A percentile compares a stretch with the other conserved stretches of the same genome.
Evolutionary conservation across 2,113 vertebrate genomes (phyloP).

Genomic region (Cryptomyrus ogoouensis): DNA sequence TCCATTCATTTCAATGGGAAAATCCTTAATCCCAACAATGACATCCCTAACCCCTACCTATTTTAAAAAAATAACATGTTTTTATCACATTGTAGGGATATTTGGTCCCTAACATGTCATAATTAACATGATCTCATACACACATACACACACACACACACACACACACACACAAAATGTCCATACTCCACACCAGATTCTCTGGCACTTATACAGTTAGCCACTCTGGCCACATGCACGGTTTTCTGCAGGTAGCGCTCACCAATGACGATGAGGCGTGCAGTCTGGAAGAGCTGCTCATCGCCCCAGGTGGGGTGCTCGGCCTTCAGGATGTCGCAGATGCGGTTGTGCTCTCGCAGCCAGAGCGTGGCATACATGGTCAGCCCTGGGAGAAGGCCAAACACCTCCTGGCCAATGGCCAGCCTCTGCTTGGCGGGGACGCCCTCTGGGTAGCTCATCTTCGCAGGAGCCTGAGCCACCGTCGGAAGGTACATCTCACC

Average conservation of each 20-base stretch:
- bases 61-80: too few species aligned
- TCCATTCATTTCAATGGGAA: too few species aligned
- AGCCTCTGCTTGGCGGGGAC: conserved; percentile 56
- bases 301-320: conserved; percentile 87
- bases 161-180: neutral
- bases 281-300: conserved; percentile 91
- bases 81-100: too few species aligned
- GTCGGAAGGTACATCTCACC: conserved; percentile 82
- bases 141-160: neutral
- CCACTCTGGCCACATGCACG: neutral
- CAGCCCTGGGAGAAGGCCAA: conserved; percentile 81
- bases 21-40: neutral
- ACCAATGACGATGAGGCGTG: conserved; percentile 91
- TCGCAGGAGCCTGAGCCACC: conserved; percentile 55
- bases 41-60: neutral
- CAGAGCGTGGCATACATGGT: conserved; percentile 79
- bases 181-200: too few species aligned
- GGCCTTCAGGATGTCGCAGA: conserved; percentile 79
- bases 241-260: conserved; percentile 29
- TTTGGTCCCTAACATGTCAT: too few species aligned
- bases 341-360: conserved; percentile 88
- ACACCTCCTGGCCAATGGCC: conserved; percentile 83
- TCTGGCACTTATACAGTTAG: neutral
- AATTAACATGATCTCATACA: too few species aligned
- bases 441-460: conserved; percentile 74